Base-by-base conservation (phyloP, 2,113 vertebrate species). In the Todiramphus chloris region DNA sequence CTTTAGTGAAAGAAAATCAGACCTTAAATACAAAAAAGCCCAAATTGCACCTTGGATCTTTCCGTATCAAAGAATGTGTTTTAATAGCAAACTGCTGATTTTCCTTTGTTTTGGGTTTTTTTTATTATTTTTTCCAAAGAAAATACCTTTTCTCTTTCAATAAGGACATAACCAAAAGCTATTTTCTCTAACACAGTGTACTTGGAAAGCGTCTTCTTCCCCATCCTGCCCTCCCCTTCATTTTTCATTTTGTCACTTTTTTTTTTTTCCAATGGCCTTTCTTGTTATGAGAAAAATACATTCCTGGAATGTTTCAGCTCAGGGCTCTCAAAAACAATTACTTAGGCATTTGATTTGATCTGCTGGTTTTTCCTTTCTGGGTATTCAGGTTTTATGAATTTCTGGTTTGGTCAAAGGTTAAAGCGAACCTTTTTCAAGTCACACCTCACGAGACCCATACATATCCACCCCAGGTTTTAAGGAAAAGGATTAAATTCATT, bases 261-360 rank as follows among this genome's bases (percentile, higher is more conserved):
- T 37, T 7, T 80, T 76, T 51, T 50, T 73, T 44, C 31, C 44
- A 83, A 3, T 75, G 35, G 59, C 35, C 13, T 84, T 88, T 94
- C 31, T 70, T 89, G 31, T 90, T 91, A 74, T 87, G 74, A 92
- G 63, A 92, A 93, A 95, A 95, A 91, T 77, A 77, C 91, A 92
- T 93, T 96, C 83, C 69, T 89, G 73, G 76, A 86, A 94, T 90
- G 68, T 67, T 95, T 95, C 87, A 87, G 83, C 90, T 93, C 62
- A 92, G 70, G 50, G 31, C 48, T 84, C 86, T 93, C 86, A 94
- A 82, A 95, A 97, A 84, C 94, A 96, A 97, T 97, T 93, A 93
- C 90, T 96, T 77, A 81, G 92, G 90, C 69, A 90, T 94, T 94
- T 92, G 58, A 95, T 95, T 93, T 94, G 83, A 93, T 95, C 83